Base-by-base conservation (phyloP, 2,888 invertebrate species). In the Drosophila subquinaria region DNA sequence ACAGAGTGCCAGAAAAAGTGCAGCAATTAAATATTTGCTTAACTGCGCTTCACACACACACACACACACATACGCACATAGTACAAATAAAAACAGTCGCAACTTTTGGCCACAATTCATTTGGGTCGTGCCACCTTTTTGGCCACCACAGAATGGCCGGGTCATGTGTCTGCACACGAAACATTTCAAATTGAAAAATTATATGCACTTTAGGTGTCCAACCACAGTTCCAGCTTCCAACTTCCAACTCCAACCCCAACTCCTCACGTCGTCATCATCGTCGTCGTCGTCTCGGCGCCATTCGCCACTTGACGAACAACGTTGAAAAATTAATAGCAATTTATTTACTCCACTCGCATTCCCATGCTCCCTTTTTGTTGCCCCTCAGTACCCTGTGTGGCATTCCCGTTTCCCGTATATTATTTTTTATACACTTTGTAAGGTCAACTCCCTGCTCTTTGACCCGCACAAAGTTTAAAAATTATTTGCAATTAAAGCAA, bases 1-100 rank as follows among this genome's bases (percentile, higher is more conserved):
- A 64, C 60, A 52, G 69, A 79, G 71, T 61, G 69, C 62, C 79
- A 73, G 79, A 88, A 89, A 87, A 90, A 88, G 89, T 90, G 91
- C 91, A 90, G 90, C 91, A 91, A 91, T 91, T 91, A 91, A 91
- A 91, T 91, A 91, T 91, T 91, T 91, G 90, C 87, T 91, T 84
- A 91, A 91, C 91, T 91, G 88, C 89, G 82, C 59, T 72, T 61
- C 74, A 64, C 62, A 69, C 66, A 76, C 61, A 67, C 59, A 40
- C 61, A 64, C 53, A 35, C 52, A 57, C 62, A 67, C 57, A 47
- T 38, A 11, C 59, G 47, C 23, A 66, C 35, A 51, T 30, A 48
- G 6, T 30, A 48, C 50, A 60, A 59, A 62, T 52, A 65, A 64
- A 69, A 76, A 67, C 69, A 59, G 75, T 81, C 76, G 75, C 86